phyloP scores from a whole-genome alignment of 2,113 vertebrate species.

The Sapayoa aenigma region DNA sequence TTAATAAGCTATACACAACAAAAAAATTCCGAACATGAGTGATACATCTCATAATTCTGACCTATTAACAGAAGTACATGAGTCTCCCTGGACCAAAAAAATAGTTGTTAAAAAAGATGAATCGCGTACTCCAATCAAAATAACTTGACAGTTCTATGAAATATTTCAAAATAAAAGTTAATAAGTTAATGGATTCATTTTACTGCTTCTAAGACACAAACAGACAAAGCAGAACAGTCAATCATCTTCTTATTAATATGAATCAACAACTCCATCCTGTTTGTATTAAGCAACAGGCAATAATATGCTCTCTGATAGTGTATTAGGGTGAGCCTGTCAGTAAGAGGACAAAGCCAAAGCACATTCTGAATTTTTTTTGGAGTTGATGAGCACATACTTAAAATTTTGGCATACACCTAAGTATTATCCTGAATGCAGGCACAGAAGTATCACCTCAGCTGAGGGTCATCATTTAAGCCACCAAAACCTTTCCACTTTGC shows the following conservation, averaged over 20 bases:
- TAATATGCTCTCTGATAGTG: background rate
- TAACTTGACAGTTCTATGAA: conserved; percentile 48
- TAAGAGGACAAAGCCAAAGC: background rate
- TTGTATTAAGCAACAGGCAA: conserved; percentile 27
- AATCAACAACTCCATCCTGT: background rate
- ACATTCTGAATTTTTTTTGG: background rate
- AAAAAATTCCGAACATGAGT: conserved; percentile 58
- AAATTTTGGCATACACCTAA: background rate
- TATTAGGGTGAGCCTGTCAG: background rate
- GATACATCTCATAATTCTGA: conserved; percentile 57
- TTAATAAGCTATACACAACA: conserved; percentile 59
- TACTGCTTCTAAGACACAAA: background rate
- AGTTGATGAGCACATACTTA: background rate
- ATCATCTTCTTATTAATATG: conserved; percentile 6
- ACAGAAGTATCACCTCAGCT: background rate
- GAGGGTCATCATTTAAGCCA: background rate
- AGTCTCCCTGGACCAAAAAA: conserved; percentile 53
- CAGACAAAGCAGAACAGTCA: conserved; percentile 35
- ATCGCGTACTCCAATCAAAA: conserved; percentile 50
- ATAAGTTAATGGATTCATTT: conserved; percentile 63
- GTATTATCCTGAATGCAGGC: background rate
- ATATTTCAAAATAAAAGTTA: conserved; percentile 64
- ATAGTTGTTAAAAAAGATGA: conserved; percentile 49
- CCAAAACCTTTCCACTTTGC: background rate
- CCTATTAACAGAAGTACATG: conserved; percentile 54